phyloP scores from a whole-genome alignment of 2,113 vertebrate genomes.

The Sialia sialis region DNA sequence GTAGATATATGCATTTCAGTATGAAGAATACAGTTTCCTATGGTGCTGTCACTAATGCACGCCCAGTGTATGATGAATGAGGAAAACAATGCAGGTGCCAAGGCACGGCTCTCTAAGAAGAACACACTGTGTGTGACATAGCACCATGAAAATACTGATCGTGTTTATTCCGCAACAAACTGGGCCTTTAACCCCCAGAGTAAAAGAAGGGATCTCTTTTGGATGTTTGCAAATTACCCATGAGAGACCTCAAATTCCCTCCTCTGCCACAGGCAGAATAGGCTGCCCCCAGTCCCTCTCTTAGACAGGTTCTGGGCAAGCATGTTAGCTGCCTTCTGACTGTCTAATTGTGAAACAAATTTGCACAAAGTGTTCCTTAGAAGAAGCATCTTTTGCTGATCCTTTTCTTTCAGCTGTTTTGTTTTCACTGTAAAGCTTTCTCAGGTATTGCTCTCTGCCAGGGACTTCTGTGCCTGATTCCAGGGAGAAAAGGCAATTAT shows the following conservation, averaged over 20 bases:
- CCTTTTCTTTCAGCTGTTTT: not conserved
- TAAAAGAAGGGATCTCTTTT: not conserved
- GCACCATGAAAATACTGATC: not conserved
- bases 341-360: not conserved
- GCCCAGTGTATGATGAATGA: slow-evolving; percentile 7
- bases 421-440: not conserved
- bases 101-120: not conserved
- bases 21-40: slow-evolving; percentile 34
- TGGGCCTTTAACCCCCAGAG: not conserved
- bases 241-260: not conserved
- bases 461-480: not conserved
- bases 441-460: slow-evolving; percentile 7
- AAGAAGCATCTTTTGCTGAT: not conserved
- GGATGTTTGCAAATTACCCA: not conserved
- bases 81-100: slow-evolving; percentile 40
- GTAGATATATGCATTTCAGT: slow-evolving; percentile 43
- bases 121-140: not conserved
- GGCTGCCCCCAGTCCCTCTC: not conserved
- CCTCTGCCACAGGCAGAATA: not conserved
- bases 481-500: not conserved
- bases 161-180: not conserved
- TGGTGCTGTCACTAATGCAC: not conserved
- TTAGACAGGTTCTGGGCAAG: not conserved
- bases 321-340: not conserved
- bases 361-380: not conserved